Percentiles rank a stretch among this genome's conserved stretches.
phyloP scores from a whole-genome alignment of 2,113 vertebrate genomes.

The Serinus canaria region DNA sequence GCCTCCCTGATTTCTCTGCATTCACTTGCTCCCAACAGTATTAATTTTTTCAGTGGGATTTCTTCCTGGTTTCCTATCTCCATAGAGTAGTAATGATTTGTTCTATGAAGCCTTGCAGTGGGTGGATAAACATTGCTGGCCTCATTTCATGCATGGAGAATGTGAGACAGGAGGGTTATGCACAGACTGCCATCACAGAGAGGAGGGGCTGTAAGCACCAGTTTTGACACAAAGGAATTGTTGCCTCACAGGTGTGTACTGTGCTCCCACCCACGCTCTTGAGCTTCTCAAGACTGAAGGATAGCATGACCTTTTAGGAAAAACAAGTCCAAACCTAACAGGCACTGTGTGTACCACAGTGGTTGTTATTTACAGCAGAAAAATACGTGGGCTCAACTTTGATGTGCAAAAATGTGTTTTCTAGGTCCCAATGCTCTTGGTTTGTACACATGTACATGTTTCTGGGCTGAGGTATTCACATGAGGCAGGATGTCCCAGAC shows the following conservation, averaged over 20 bases:
- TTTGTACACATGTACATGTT: neutral
- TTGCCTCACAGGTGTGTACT: neutral
- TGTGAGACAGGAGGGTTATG: neutral
- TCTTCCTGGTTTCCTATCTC: neutral
- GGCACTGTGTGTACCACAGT: neutral
- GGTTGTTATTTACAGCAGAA: neutral
- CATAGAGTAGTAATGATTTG: neutral
- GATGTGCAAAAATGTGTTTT: neutral
- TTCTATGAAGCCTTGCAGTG: neutral
- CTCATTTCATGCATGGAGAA: neutral
- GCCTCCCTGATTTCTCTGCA: accelerated
- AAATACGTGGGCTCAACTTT: neutral
- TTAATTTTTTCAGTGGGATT: neutral
- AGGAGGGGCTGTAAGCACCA: neutral
- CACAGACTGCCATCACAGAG: accelerated
- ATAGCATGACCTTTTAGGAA: neutral
- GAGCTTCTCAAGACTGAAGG: neutral
- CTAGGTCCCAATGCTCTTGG: accelerated
- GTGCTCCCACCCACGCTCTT: accelerated
- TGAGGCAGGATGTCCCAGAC: neutral
- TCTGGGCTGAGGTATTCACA: accelerated
- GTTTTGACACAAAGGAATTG: neutral
- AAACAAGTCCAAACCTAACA: neutral
- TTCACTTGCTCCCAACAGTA: neutral
- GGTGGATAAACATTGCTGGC: neutral